Evolutionary conservation across 2,113 vertebrate genomes (phyloP).

Genomic region (Cochlearius cochlearius): DNA sequence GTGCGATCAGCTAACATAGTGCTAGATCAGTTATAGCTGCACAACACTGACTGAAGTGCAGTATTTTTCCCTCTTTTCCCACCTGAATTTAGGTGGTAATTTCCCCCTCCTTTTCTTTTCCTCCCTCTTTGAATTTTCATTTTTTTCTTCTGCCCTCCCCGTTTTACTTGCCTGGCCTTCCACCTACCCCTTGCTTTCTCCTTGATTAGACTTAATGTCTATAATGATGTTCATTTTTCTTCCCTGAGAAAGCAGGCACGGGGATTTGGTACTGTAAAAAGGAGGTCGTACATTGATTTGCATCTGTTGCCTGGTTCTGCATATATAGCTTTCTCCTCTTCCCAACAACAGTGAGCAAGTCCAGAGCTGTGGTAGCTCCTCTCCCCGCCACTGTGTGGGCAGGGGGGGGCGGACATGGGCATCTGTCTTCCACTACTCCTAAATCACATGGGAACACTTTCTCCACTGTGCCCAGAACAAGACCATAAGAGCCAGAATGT

Average conservation of each 20-base stretch:
- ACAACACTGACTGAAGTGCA: not conserved
- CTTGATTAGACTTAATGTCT: not conserved
- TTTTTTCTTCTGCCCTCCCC: not conserved
- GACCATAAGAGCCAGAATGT: not conserved
- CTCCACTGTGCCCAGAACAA: not conserved
- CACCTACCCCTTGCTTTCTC: not conserved
- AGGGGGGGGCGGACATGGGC: fast-evolving
- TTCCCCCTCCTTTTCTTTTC: not conserved
- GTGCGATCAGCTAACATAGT: not conserved
- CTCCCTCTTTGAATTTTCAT: not conserved
- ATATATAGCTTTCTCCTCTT: not conserved
- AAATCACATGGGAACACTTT: not conserved
- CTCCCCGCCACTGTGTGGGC: not conserved
- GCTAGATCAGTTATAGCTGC: not conserved
- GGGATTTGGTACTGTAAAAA: not conserved
- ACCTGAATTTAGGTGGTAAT: not conserved
- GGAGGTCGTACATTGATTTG: fast-evolving
- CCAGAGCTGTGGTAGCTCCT: not conserved
- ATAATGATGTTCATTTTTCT: not conserved
- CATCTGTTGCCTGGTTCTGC: not conserved
- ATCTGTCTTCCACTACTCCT: not conserved
- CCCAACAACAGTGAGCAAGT: not conserved
- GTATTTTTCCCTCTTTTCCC: not conserved
- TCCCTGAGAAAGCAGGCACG: not conserved
- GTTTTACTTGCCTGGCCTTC: not conserved